Evolutionary conservation across 1,140 invertebrate genomes (phyloP), one percentile per base, ranked within the genome.

Genomic region (Drosophila ercepeae): DNA sequence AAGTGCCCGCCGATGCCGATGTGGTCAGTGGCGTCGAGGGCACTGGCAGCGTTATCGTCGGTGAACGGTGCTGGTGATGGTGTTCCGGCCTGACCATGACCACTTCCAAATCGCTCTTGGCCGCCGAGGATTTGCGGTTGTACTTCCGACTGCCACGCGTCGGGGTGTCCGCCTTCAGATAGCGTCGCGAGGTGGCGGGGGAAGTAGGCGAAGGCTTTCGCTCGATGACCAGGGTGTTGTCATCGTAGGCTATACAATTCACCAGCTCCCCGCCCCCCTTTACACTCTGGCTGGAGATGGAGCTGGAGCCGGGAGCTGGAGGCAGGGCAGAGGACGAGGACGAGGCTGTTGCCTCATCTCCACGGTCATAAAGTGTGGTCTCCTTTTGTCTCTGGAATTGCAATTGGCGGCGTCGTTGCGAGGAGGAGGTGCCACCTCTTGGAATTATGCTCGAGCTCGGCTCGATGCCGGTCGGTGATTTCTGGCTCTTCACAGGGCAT

Each of bases 241-340:
- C 82, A 71, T 86, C 82, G 32, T 88, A 86, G 53, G 82, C 77
- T 41, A 86, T 86, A 50, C 82, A 86, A 49, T 88, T 86, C 44
- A 86, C 82, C 55, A 88, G 36, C 60, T 86, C 82, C 0, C 82
- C 82, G 19, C 73, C 82, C 3, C 73, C 78, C 45, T 69, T 82
- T 3, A 60, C 39, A 32, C 7, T 76, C 39, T 19, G 16, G 68
- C 23, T 6, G 23, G 59, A 42, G 14, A 6, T 11, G 18, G 74
- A 42, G 14, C 14, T 11, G 18, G 74, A 16, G 52, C 9, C 7
- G 42, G 32, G 32, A 14, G 60, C 23, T 8, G 69, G 6, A 16
- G 45, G 9, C 21, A 41, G 14, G 11, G 48, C 4, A 1, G 55
- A 9, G 23, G 64, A 7, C 3, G 74, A 23, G 27, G 73, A 11